Base-by-base conservation (phyloP, 2,797 vertebrate species). In the Hyperoplus immaculatus region DNA sequence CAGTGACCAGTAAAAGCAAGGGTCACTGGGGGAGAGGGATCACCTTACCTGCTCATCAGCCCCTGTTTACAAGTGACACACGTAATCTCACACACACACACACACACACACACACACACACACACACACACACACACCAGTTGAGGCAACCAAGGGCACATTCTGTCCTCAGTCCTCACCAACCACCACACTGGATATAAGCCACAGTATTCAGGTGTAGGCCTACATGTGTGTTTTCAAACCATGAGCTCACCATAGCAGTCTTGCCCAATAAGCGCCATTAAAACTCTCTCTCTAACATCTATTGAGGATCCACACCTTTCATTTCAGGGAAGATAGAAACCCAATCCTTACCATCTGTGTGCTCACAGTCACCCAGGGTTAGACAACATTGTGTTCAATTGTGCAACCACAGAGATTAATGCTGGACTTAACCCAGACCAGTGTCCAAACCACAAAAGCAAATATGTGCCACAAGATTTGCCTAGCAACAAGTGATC, bases 21-120 rank as follows among this genome's bases (percentile, higher is more conserved):
- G 69, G 69, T 68, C 16, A 80, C 16, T 3, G 3, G 59, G 45
- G 69, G 57, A 63, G 53, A 21, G 72, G 77, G 71, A 54, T 94
- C 90, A 77, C 56, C 75, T 94, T 94, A 88, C 92, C 86, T 85
- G 57, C 49, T 67, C 38, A 70, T 51, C 49, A 79, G 75, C 41
- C 65, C 47, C 69, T 90, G 86, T 93, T 94, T 91, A 91, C 87
- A 29, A 90, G 18, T 56, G 70, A 88, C 81, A 91, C 78, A 82
- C 60, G 75, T 53, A 75, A 88, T 72, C 56, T 4, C 54, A 47
- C 42, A 43, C 50, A 49, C 43, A 57, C 38, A 6, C 58, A 39
- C 53, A 42, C 58, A 63, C 62, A 69, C 65, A 15, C 39, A 72
- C 64, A 81, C 78, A 56, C 53, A 45, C 50, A 58, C 66, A 74